A percentile compares a stretch with the other conserved stretches of the same genome.
Conservation (phyloP, 2,888 invertebrate species). For the Drosophila lutescens region DNA sequence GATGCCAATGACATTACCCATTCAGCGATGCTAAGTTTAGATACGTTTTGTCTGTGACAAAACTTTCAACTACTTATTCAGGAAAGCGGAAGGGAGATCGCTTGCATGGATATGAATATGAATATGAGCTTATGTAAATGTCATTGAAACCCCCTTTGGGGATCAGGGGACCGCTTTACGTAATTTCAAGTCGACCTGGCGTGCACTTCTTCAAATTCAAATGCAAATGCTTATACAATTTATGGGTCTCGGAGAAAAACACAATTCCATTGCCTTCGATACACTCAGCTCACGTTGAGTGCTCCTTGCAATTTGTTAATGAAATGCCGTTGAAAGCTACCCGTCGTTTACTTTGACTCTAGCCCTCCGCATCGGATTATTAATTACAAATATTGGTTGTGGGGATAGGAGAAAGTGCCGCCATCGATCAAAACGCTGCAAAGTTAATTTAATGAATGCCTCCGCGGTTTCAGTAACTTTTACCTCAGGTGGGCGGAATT, state of each 20-base stretch:
- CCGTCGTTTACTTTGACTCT: background rate
- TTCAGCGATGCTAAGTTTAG: slow-evolving; percentile 45
- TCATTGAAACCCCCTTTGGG: background rate
- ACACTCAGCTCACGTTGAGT: slow-evolving; percentile 27
- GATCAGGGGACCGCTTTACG: slow-evolving; percentile 14
- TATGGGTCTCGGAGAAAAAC: slow-evolving; percentile 31
- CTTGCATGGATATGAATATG: slow-evolving; percentile 16
- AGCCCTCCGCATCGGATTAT: slow-evolving; percentile 14
- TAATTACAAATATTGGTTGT: slow-evolving; percentile 35
- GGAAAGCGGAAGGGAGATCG: background rate
- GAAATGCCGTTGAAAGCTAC: slow-evolving; percentile 23
- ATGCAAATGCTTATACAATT: slow-evolving; percentile 39
- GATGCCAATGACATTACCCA: slow-evolving; percentile 40
- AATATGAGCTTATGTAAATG: slow-evolving; percentile 34
- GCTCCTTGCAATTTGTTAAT: slow-evolving; percentile 42
- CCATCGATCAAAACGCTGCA: slow-evolving; percentile 35
- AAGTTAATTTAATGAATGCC: slow-evolving; percentile 40
- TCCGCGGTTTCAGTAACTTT: slow-evolving; percentile 16
- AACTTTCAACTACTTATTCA: slow-evolving; percentile 23
- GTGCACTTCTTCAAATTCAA: slow-evolving; percentile 34
- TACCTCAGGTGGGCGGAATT: slow-evolving; percentile 12
- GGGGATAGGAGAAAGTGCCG: slow-evolving; percentile 10
- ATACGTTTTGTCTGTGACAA: slow-evolving; percentile 39
- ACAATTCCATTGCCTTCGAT: slow-evolving; percentile 35
- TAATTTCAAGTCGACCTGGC: slow-evolving; percentile 26